Evolutionary conservation across 37 sponge, comb jelly and placozoan genomes (phyloP).

Genomic region (Halisarca cf. caerulea): DNA sequence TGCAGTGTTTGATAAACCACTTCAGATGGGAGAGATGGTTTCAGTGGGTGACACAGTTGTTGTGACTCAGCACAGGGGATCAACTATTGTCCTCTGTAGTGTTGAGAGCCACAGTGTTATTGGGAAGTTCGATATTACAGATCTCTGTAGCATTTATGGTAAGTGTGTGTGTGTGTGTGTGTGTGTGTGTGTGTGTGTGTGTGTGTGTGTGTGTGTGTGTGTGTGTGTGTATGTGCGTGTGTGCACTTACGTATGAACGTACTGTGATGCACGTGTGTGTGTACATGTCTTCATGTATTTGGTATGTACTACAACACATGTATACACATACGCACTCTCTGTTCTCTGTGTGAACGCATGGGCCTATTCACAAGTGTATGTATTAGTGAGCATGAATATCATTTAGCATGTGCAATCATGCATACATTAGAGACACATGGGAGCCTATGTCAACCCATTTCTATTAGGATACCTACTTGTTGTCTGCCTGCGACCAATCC

Average conservation of each 20-base stretch:
- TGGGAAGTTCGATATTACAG: constrained; percentile 11
- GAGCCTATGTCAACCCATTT: too few relatives aligned
- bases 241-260: background rate
- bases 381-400: too few relatives aligned
- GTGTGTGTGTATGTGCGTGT: background rate
- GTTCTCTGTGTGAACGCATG: too few relatives aligned
- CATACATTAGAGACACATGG: too few relatives aligned
- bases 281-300: background rate
- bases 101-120: background rate
- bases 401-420: too few relatives aligned
- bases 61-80: background rate
- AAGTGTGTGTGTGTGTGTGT: too few relatives aligned
- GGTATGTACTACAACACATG: too few relatives aligned
- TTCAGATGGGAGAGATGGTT: constrained; percentile 13
- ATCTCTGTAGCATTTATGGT: constrained; percentile 16
- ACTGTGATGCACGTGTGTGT: background rate
- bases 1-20: too few relatives aligned
- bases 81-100: background rate
- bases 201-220: background rate
- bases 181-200: background rate
- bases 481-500: too few relatives aligned
- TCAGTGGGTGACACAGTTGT: constrained; percentile 8
- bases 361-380: too few relatives aligned
- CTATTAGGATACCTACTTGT: too few relatives aligned
- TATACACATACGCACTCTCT: too few relatives aligned